Conservation (phyloP, 1,140 invertebrate species). For the Lepidurus arcticus region DNA sequence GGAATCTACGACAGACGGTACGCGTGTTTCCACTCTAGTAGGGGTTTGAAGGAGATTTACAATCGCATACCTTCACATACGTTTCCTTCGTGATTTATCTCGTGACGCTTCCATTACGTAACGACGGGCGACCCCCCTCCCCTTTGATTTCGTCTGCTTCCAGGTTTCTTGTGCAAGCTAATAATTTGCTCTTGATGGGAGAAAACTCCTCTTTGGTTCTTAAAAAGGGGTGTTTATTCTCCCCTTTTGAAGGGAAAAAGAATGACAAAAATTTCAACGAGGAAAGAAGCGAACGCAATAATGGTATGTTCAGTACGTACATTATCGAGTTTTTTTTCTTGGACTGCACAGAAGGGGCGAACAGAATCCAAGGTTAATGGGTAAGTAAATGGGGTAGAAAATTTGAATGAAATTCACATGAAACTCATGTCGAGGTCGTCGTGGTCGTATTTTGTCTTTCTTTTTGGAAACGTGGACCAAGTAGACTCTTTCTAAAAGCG, state of each 20-base stretch:
- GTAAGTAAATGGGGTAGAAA: neutral
- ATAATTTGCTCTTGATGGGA: neutral
- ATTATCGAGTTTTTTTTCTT: neutral
- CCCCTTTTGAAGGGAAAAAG: too few relatives aligned
- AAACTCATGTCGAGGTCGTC: too few relatives aligned
- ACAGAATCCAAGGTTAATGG: neutral
- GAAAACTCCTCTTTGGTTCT: too few relatives aligned
- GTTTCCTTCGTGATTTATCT: neutral
- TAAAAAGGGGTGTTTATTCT: too few relatives aligned
- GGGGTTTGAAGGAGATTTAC: neutral
- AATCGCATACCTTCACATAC: neutral
- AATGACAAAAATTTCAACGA: too few relatives aligned
- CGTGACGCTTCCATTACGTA: constrained; percentile 1
- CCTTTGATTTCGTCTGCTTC: neutral
- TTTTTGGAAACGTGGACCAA: too few relatives aligned
- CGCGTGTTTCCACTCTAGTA: neutral
- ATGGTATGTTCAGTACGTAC: neutral
- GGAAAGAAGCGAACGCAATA: too few relatives aligned
- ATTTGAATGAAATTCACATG: neutral
- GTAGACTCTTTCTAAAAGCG: too few relatives aligned
- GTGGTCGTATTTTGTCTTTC: too few relatives aligned
- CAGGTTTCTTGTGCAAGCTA: neutral
- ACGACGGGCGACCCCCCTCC: neutral
- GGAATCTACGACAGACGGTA: neutral
- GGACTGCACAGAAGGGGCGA: neutral